Evolutionary conservation across 2,797 vertebrate genomes (phyloP), one percentile per base, ranked within the genome.

Genomic region (Thaleichthys pacificus): DNA sequence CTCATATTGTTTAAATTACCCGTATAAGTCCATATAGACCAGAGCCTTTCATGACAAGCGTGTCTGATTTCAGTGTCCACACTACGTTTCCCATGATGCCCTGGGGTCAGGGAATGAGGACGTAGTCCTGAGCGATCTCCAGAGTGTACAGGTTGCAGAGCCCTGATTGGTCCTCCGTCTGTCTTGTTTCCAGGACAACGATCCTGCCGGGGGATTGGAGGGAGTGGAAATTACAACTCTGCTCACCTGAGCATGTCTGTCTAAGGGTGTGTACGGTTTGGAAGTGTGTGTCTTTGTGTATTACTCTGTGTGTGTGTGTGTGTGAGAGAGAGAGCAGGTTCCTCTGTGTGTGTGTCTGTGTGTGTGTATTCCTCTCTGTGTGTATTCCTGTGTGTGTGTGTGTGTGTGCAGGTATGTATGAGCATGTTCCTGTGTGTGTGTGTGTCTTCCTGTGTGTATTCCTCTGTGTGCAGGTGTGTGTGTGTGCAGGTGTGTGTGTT

Each of bases 61-160:
- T 21, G n/a, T 19, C 51, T 21, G 51, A 17, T 19, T 38, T 56
- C 5, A 1, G 4, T 4, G 71, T 66, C 69, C 49, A 57, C 61
- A 19, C 56, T 73, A 66, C 77, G 69, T 70, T 17, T 76, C 83
- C 88, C 87, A 80, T 71, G 78, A 62, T 24, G 77, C 74, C 62
- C 14, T 47, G 62, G 60, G 24, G 35, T 94, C 82, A 94, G 32
- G 87, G 72, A 32, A 92, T 72, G 66, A 89, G 76, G 60, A 90
- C 75, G 9, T 89, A 85, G 73, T 87, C 89, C 84, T 93, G 91
- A 4, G 88, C 91, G 0, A 89, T 85, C 82, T 96, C 95, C 84
- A 95, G 92, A 77, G 96, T 79, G 56, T 96, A 96, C 68, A 97
- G 91, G 84, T 95, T 96, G 84, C 93, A 95, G 68, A 92, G 73